phyloP scores from a whole-genome alignment of 2,113 vertebrate genomes.

The Centrocercus urophasianus region DNA sequence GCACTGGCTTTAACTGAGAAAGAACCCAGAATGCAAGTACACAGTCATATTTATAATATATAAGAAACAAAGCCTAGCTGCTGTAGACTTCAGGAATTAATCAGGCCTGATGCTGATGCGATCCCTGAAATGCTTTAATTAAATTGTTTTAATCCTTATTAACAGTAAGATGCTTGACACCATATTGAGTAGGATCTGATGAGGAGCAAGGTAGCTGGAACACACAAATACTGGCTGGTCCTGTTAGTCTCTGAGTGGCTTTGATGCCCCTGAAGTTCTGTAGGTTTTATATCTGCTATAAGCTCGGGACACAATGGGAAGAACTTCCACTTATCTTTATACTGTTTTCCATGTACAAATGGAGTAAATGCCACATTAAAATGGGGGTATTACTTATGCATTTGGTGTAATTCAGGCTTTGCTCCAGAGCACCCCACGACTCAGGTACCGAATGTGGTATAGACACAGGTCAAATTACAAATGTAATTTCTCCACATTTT shows the following conservation, averaged over 20 bases:
- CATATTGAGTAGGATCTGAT: conserved; percentile 20
- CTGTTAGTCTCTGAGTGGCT: not conserved
- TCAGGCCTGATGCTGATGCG: conserved; percentile 28
- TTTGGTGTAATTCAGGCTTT: not conserved
- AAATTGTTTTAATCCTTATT: conserved; percentile 57
- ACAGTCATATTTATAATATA: conserved; percentile 19
- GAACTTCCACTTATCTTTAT: not conserved
- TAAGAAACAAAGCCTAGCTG: not conserved
- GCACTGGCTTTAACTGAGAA: conserved; percentile 28
- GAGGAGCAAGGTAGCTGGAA: not conserved
- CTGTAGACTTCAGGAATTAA: conserved; percentile 27
- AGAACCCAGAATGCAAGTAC: conserved; percentile 54
- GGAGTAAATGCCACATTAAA: not conserved
- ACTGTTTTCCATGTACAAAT: not conserved
- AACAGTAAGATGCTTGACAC: conserved; percentile 53
- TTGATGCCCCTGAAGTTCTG: not conserved
- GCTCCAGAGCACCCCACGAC: not conserved
- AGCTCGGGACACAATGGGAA: not conserved
- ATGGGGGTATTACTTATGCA: rapidly evolving
- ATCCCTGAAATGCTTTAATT: conserved; percentile 56
- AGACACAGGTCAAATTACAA: not conserved
- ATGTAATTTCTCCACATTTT: not conserved
- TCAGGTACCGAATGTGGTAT: not conserved
- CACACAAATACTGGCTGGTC: not conserved
- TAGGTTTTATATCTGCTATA: not conserved